phyloP scores from a whole-genome alignment of 2,113 vertebrate genomes.

The Madoqua kirkii region DNA sequence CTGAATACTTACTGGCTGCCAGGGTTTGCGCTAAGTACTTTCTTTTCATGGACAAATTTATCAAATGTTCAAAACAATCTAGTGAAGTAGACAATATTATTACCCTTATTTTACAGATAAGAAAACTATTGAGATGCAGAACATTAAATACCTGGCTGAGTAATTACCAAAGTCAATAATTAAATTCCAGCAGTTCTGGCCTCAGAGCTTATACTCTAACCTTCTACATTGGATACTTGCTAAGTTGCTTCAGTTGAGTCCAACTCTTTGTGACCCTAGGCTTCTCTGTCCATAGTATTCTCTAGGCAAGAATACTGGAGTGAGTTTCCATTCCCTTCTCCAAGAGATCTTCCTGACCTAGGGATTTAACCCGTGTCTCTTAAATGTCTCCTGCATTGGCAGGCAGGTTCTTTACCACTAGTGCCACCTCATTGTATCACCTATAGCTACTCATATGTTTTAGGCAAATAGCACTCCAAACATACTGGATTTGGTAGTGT shows the following conservation, averaged over 20 bases:
- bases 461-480: neutral
- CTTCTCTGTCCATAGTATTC: neutral
- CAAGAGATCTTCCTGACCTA: neutral
- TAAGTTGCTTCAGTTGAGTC: neutral
- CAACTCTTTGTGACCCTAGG: neutral
- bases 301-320: neutral
- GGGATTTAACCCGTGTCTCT: neutral
- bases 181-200: neutral
- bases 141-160: neutral
- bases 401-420: neutral
- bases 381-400: neutral
- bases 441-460: neutral
- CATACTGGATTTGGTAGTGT: neutral
- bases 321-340: neutral
- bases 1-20: neutral
- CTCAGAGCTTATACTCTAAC: neutral
- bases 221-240: neutral
- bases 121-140: neutral
- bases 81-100: neutral
- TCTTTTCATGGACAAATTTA: neutral
- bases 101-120: conserved; percentile 7
- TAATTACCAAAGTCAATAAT: neutral
- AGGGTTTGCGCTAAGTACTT: neutral
- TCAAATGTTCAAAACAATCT: conserved; percentile 16
- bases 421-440: neutral